Evolutionary conservation across 1,140 invertebrate genomes (phyloP), one percentile per base, ranked within the genome.

Genomic region (Arion vulgaris): DNA sequence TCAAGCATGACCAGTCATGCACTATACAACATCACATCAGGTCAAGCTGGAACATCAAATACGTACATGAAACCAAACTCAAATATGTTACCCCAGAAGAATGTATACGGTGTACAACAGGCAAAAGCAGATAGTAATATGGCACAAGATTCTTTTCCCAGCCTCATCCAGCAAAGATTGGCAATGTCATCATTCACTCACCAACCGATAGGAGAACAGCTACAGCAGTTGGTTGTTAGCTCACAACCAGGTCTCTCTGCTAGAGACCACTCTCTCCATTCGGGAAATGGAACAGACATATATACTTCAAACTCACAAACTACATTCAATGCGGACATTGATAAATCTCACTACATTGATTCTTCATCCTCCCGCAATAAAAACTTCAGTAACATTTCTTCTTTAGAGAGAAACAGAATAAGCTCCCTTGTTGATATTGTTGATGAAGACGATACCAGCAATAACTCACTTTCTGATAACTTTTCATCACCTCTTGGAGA

Each of bases 131-230:
- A 57, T 15, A 26, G 15, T 23, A 15, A 1, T 32, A 13, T 17
- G n/a, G 26, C 23, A 36, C 9, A 66, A 28, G 78, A 80, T 0
- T 23, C n/a, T 45, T 71, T 80, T 45, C 80, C 80, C 23, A 73
- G 69, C 49, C 71, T 81, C 15, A 28, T 81, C 49, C 69, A 81
- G 51, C 80, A 81, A 49, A 72, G 80, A 38, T n/a, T 81, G 51
- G 80, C 80, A 28, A 81, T 81, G 80, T 81, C 80, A 28, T 81
- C 80, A 36, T 81, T 81, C 34, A 45, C 45, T 7, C 69, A 62
- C 26, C 80, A 81, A 49, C 80, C 80, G 17, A 73, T 81, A 19
- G 80, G 80, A 32, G 69, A 81, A n/a, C 80, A 81, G 71, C 71
- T 81, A 0, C 80, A 69, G 41, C 78, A 80, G 38, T 19, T 49